These are phyloP conservation scores for Carabus problematicus DNA, from an alignment of 2,888 invertebrate species.

Conservation along the genomic window DNA sequence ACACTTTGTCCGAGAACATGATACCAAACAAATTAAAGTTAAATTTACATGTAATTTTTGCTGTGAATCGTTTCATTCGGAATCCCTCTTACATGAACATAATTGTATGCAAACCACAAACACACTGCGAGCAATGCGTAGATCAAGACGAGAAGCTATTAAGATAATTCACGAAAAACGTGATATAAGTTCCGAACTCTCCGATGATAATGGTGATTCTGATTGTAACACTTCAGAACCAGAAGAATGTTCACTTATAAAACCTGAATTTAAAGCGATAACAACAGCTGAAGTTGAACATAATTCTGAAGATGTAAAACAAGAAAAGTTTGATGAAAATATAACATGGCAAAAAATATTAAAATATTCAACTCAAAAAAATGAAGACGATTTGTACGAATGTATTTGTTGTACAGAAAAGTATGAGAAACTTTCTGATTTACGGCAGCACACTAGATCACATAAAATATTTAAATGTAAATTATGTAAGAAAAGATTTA, in stretches of 20 bases:
- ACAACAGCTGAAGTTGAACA: slow-evolving; percentile 6
- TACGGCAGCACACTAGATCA: slow-evolving; percentile 16
- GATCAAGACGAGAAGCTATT: neutral
- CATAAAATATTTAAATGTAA: slow-evolving; percentile 32
- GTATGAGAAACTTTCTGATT: slow-evolving; percentile 11
- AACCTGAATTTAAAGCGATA: too few relatives aligned
- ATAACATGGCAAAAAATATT: slow-evolving; percentile 15
- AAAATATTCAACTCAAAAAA: slow-evolving; percentile 20
- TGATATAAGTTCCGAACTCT: neutral
- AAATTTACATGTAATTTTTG: slow-evolving; percentile 27
- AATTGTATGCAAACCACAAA: slow-evolving; percentile 20
- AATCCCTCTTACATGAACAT: slow-evolving; percentile 22
- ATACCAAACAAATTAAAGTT: slow-evolving; percentile 17
- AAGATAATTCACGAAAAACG: neutral
- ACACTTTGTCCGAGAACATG: slow-evolving; percentile 10
- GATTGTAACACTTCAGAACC: neutral
- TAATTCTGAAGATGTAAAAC: slow-evolving; percentile 15
- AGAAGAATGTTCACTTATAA: neutral
- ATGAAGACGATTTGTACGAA: slow-evolving; percentile 26
- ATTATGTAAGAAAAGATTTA: slow-evolving; percentile 36
- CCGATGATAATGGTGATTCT: neutral
- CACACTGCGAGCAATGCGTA: slow-evolving; percentile 27
- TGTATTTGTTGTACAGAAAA: slow-evolving; percentile 35
- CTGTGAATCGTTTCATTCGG: slow-evolving; percentile 8
- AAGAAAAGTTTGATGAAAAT: neutral